A percentile compares a stretch with the other conserved stretches of the same genome.
phyloP scores from a whole-genome alignment of 2,888 invertebrate genomes.

The Lacanobia wlatinum region DNA sequence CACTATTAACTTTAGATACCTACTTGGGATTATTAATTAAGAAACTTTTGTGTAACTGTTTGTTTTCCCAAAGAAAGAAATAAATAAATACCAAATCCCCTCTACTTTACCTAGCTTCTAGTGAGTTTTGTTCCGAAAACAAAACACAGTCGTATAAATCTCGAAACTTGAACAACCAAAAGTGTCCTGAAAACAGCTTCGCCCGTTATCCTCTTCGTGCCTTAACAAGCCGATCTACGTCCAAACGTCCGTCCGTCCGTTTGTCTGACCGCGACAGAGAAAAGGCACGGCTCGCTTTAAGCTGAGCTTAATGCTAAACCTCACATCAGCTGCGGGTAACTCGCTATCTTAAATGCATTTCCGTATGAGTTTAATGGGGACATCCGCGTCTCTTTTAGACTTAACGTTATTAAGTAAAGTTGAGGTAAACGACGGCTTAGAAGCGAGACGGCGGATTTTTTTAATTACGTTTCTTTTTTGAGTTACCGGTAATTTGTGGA shows the following conservation, averaged over 20 bases:
- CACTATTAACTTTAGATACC: too few relatives aligned
- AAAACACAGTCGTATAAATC: slow-evolving; percentile 27
- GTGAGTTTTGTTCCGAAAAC: slow-evolving; percentile 31
- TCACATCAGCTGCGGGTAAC: slow-evolving; percentile 58
- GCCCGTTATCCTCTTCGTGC: slow-evolving; percentile 35
- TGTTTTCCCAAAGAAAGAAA: too few relatives aligned
- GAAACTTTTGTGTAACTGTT: too few relatives aligned
- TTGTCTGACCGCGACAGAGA: slow-evolving; percentile 59
- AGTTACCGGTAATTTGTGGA: slow-evolving; percentile 8
- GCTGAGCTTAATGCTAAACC: slow-evolving; percentile 56
- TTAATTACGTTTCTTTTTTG: slow-evolving; percentile 43
- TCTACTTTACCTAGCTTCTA: background rate
- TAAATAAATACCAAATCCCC: too few relatives aligned
- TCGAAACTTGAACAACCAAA: slow-evolving; percentile 25
- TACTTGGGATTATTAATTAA: too few relatives aligned
- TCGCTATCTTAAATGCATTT: slow-evolving; percentile 65
- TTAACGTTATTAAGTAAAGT: slow-evolving; percentile 46
- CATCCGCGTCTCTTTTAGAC: slow-evolving; percentile 47
- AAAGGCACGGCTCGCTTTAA: slow-evolving; percentile 55
- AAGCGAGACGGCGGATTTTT: slow-evolving; percentile 6
- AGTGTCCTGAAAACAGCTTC: slow-evolving; percentile 45
- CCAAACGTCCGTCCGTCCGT: slow-evolving; percentile 42
- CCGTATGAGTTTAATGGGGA: slow-evolving; percentile 54
- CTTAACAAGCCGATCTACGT: slow-evolving; percentile 45
- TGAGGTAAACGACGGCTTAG: slow-evolving; percentile 21